Percentiles rank a stretch among this genome's conserved stretches.
Evolutionary conservation across 2,113 vertebrate species (phyloP).

Genomic region (Lynx canadensis): DNA sequence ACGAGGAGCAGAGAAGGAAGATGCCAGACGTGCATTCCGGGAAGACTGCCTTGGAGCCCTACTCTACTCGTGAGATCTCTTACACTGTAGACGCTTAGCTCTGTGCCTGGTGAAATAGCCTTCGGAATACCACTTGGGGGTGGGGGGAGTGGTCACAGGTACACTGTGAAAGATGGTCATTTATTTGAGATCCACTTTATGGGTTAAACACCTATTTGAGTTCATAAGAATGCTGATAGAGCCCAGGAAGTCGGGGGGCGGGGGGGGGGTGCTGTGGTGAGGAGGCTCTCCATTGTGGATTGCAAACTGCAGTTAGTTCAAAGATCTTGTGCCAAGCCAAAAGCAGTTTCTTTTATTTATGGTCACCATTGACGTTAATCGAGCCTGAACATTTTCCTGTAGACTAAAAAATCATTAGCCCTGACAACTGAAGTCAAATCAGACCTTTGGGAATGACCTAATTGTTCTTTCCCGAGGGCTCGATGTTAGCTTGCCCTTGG

Average conservation of each 20-base stretch:
- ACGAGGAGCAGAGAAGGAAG: not conserved
- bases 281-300: not conserved
- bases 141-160: not conserved
- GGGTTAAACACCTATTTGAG: not conserved
- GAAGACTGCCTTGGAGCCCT: not conserved
- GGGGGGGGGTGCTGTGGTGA: not conserved
- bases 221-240: not conserved
- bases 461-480: slow-evolving; percentile 9
- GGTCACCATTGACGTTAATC: slow-evolving; percentile 52
- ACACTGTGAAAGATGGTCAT: not conserved
- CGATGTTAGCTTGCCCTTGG: slow-evolving; percentile 1
- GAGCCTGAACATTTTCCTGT: slow-evolving; percentile 50
- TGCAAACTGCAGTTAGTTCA: not conserved
- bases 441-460: slow-evolving; percentile 56
- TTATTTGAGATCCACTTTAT: not conserved
- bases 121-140: not conserved
- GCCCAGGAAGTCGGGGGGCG: not conserved
- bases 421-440: slow-evolving; percentile 56
- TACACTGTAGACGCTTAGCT: not conserved
- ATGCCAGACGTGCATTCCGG: not conserved
- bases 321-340: not conserved
- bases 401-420: slow-evolving; percentile 55
- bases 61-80: not conserved
- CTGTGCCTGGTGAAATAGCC: not conserved
- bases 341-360: slow-evolving; percentile 43